Evolutionary conservation across 2,888 invertebrate genomes (phyloP), one percentile per base, ranked within the genome.

Genomic region (Ochropleura leucogaster): DNA sequence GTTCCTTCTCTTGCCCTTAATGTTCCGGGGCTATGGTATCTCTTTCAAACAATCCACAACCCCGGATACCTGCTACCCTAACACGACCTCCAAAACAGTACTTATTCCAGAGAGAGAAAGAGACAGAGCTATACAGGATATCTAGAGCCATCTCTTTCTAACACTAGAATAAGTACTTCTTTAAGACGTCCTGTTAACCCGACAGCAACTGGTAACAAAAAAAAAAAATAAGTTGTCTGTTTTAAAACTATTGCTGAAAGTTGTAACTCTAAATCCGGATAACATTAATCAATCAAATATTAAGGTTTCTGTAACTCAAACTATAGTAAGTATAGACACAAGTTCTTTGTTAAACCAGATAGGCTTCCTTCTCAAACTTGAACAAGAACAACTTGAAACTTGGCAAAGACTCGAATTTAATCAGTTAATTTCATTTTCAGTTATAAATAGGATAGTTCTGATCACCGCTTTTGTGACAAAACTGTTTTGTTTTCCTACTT

Each of bases 371-470:
- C 59, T 65, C 42, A 53, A 85, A 87, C 80, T 87, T 79, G 77
- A 85, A 81, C 84, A 78, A 77, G 81, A 83, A 85, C 85, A 83
- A 84, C 89, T 89, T 72, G 77, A 83, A 88, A 89, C 85, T 90
- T 88, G 75, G 85, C 81, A 72, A 84, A 71, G 72, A 83, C 73
- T 86, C 65, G 60, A 79, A 68, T 85, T 85, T 75, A 87, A 88
- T 87, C 85, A 85, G 85, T 85, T 88, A 87, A 89, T 90, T 88
- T 84, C 70, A 88, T 87, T 86, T 81, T 62, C 75, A 53, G 64
- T 74, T 84, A 82, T 85, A 80, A 78, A 77, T 75, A 74, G 42
- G 46, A 70, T 72, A 68, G 68, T 65, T 77, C 57, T 72, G 60
- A 83, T 68, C 74, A 44, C 60, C 12, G 42, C n/a, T 72, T 44